Evolutionary conservation across 2,797 vertebrate species (phyloP).

Genomic region (Enteromius paludinosus): DNA sequence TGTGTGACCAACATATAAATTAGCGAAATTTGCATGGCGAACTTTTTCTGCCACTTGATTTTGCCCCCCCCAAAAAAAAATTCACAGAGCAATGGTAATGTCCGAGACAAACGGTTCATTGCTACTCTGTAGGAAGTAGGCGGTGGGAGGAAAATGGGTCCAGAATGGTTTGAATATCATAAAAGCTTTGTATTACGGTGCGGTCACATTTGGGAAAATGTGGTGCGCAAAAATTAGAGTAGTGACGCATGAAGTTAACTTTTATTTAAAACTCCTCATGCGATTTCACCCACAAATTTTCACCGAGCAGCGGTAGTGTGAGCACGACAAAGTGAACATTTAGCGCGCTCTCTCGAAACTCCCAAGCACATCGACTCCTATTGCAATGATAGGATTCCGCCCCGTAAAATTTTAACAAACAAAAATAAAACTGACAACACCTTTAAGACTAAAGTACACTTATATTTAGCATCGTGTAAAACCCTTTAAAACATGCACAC

Average conservation of each 20-base stretch:
- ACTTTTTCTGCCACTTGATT: neutral
- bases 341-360: neutral
- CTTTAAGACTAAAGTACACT: neutral
- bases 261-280: neutral
- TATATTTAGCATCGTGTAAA: neutral
- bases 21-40: neutral
- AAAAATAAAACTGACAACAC: neutral
- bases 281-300: too few species aligned
- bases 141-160: conserved; percentile 39
- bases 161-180: neutral
- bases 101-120: conserved; percentile 18
- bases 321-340: too few species aligned
- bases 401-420: neutral
- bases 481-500: neutral
- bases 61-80: neutral
- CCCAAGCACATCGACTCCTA: neutral
- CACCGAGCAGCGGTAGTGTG: too few species aligned
- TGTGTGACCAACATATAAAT: neutral
- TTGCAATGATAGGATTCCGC: neutral
- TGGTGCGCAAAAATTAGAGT: neutral
- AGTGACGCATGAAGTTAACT: neutral
- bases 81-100: neutral
- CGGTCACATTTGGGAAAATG: neutral
- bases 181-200: neutral
- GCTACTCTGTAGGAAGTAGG: conserved; percentile 19